A percentile compares a stretch with the other conserved stretches of the same genome.
Evolutionary conservation across 2,888 invertebrate species (phyloP).

Genomic region (Linyphia triangularis): DNA sequence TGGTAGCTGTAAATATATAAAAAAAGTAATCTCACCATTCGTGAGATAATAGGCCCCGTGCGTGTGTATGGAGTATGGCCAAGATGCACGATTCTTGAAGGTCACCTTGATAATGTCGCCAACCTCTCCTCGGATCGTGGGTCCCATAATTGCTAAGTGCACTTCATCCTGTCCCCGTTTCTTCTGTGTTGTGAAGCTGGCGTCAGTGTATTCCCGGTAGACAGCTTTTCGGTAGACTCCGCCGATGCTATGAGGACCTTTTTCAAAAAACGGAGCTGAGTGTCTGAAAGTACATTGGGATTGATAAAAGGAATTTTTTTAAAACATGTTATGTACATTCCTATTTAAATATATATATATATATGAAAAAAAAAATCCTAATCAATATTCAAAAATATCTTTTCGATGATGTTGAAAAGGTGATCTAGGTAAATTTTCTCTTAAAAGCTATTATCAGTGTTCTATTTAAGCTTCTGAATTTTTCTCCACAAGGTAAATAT

Average conservation of each 20-base stretch:
- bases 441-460: too few species aligned
- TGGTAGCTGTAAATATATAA: too few species aligned
- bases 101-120: conserved; percentile 77
- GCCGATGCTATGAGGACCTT: conserved; percentile 68
- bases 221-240: conserved; percentile 74
- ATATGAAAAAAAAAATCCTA: too few species aligned
- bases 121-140: conserved; percentile 78
- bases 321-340: too few species aligned
- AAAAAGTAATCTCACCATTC: too few species aligned
- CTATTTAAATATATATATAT: too few species aligned
- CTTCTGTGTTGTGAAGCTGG: conserved; percentile 65
- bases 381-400: too few species aligned
- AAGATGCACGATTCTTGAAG: conserved; percentile 74
- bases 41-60: conserved; percentile 74
- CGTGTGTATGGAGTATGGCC: conserved; percentile 72
- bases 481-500: too few species aligned
- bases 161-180: conserved; percentile 44
- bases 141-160: conserved; percentile 77
- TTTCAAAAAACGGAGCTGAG: conserved; percentile 58
- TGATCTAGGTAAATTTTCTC: not conserved
- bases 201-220: conserved; percentile 75
- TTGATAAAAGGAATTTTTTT: not conserved
- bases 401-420: too few species aligned
- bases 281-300: conserved; percentile 41
- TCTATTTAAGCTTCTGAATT: too few species aligned